Percentiles rank a stretch among this genome's conserved stretches.
These are phyloP conservation scores for Mastomys coucha DNA, from an alignment of 2,113 vertebrate genomes.

Conservation along the genomic window DNA sequence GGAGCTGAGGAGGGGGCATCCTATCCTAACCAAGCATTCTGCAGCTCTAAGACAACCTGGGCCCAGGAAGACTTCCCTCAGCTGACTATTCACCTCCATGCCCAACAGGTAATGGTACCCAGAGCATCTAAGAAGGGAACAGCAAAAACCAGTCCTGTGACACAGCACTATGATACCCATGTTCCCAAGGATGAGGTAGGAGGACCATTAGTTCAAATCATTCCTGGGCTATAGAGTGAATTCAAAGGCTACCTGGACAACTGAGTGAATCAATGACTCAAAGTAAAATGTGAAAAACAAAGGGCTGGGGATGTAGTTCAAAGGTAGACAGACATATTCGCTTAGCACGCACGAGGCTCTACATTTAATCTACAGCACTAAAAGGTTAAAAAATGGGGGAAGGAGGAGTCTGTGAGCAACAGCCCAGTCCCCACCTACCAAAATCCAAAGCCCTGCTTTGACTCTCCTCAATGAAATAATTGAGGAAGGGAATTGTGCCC, in stretches of 20 bases:
- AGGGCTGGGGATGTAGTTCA: background rate
- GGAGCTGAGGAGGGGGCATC: background rate
- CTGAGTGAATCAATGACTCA: background rate
- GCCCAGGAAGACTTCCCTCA: background rate
- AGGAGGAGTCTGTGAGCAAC: constrained; percentile 33
- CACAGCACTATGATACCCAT: background rate
- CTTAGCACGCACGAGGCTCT: background rate
- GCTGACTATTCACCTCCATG: background rate
- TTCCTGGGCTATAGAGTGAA: background rate
- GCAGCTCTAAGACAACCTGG: background rate
- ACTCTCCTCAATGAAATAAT: constrained; percentile 70
- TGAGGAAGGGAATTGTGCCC: constrained; percentile 72
- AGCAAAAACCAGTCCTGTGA: background rate
- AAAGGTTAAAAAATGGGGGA: too few species aligned
- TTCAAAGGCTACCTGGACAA: background rate
- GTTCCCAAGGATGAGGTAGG: background rate
- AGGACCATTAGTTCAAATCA: background rate
- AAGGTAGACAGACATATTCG: background rate
- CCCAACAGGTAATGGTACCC: too few species aligned
- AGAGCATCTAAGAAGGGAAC: background rate
- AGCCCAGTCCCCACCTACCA: constrained; percentile 57
- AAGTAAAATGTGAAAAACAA: background rate
- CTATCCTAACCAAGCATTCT: background rate
- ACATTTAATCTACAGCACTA: background rate
- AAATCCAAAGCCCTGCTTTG: constrained; percentile 69